These are phyloP conservation scores for Hoplostethus atlanticus DNA, from an alignment of 2,797 vertebrate genomes.

Conservation along the genomic window DNA sequence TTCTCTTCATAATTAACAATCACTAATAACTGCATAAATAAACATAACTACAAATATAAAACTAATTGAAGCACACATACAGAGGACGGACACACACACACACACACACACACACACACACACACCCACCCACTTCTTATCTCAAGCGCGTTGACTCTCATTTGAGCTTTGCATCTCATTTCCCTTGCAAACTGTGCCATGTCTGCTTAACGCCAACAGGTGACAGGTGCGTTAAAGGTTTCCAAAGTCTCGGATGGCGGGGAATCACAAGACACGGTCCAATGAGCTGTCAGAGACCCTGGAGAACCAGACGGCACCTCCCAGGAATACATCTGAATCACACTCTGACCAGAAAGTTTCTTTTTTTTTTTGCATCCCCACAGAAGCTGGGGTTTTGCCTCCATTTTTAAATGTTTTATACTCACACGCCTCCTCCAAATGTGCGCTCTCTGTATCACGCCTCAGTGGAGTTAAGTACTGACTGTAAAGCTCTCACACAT, in stretches of 20 bases:
- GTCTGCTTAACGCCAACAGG: slow-evolving; percentile 24
- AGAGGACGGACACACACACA: neutral
- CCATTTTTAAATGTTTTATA: slow-evolving; percentile 8
- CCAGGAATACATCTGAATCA: slow-evolving; percentile 12
- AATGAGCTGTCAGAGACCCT: slow-evolving; percentile 18
- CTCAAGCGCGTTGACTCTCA: slow-evolving; percentile 1
- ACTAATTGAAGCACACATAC: no score
- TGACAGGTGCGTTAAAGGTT: slow-evolving; percentile 24
- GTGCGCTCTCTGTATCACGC: neutral
- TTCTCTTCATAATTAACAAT: no score
- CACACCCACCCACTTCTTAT: slow-evolving; percentile 3
- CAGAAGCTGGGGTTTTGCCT: no score
- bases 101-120: slow-evolving; percentile 6
- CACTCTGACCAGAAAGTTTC: slow-evolving; percentile 20
- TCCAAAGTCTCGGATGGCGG: slow-evolving; percentile 16
- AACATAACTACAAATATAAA: no score
- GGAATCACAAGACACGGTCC: slow-evolving; percentile 12
- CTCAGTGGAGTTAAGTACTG: no score
- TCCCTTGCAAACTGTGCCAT: neutral
- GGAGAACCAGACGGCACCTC: slow-evolving; percentile 37
- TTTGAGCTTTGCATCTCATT: slow-evolving; percentile 28
- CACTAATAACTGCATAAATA: no score
- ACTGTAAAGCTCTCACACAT: no score
- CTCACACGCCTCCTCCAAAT: slow-evolving; percentile 1
- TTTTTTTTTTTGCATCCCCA: no score